phyloP scores from a whole-genome alignment of 2,888 invertebrate species.

The Tryphoninae sp. region DNA sequence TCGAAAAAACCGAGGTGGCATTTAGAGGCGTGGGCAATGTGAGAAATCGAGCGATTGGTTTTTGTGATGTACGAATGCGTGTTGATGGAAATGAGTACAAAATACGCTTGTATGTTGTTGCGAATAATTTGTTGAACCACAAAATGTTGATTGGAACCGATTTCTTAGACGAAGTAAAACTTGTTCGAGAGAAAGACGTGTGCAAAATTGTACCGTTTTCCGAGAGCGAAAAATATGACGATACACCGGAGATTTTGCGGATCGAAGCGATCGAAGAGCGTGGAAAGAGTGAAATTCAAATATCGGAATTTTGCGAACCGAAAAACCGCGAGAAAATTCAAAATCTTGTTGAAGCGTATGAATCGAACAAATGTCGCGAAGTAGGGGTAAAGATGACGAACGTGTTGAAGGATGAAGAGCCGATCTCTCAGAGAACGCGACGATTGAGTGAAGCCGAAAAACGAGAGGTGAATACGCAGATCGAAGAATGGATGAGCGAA shows the following conservation, averaged over 20 bases:
- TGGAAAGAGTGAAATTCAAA: constrained; percentile 21
- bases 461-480: constrained; percentile 65
- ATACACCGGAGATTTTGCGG: constrained; percentile 15
- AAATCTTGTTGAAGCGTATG: constrained; percentile 15
- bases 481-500: constrained; percentile 67
- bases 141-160: constrained; percentile 48
- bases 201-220: constrained; percentile 36
- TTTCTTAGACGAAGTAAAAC: constrained; percentile 46
- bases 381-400: constrained; percentile 63
- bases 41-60: constrained; percentile 50
- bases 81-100: constrained; percentile 39
- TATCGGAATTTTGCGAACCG: constrained; percentile 29
- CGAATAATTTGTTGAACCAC: constrained; percentile 38
- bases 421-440: too few species aligned
- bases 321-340: constrained; percentile 28
- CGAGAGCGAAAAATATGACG: constrained; percentile 3
- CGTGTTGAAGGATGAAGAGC: too few species aligned
- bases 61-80: constrained; percentile 21
- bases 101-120: constrained; percentile 53
- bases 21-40: too few species aligned
- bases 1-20: constrained; percentile 2
- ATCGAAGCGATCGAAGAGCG: constrained; percentile 21
- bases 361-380: constrained; percentile 42
- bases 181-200: constrained; percentile 39
- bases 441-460: not conserved